Evolutionary conservation across 2,797 vertebrate genomes (phyloP).

Genomic region (Selene dorsalis): DNA sequence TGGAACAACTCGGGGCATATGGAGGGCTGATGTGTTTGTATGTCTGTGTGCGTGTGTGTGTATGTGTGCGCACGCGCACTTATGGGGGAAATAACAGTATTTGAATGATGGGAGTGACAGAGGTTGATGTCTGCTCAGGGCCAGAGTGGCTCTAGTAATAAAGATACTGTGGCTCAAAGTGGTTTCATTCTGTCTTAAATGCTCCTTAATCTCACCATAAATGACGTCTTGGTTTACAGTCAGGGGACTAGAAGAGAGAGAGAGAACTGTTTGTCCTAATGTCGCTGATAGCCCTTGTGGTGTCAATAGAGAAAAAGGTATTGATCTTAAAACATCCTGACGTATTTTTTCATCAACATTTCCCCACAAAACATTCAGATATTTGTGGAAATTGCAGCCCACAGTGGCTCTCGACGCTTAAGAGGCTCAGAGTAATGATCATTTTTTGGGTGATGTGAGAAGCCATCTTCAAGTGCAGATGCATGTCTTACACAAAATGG

Average conservation of each 20-base stretch:
- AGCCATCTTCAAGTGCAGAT: conserved; percentile 40
- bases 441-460: conserved; percentile 28
- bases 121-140: conserved; percentile 76
- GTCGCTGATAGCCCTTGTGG: conserved; percentile 51
- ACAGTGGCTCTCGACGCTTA: conserved; percentile 34
- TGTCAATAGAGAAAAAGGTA: conserved; percentile 41
- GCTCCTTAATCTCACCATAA: conserved; percentile 76
- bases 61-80: no score
- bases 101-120: conserved; percentile 77
- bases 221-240: conserved; percentile 59
- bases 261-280: conserved; percentile 50
- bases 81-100: conserved; percentile 65
- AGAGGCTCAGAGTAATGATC: conserved; percentile 31
- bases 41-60: conserved; percentile 16
- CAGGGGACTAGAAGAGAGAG: conserved; percentile 67
- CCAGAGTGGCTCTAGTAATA: conserved; percentile 69
- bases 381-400: conserved; percentile 43
- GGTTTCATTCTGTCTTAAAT: conserved; percentile 74
- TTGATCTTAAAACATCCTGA: conserved; percentile 32
- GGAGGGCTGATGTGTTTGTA: conserved; percentile 24
- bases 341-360: conserved; percentile 30
- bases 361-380: conserved; percentile 35
- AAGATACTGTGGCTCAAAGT: conserved; percentile 67
- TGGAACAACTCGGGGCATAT: conserved; percentile 29
- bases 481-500: conserved; percentile 30